Percentiles rank a stretch among this genome's conserved stretches.
phyloP scores from a whole-genome alignment of 2,888 invertebrate genomes.

The Pediacus dermestoides region DNA sequence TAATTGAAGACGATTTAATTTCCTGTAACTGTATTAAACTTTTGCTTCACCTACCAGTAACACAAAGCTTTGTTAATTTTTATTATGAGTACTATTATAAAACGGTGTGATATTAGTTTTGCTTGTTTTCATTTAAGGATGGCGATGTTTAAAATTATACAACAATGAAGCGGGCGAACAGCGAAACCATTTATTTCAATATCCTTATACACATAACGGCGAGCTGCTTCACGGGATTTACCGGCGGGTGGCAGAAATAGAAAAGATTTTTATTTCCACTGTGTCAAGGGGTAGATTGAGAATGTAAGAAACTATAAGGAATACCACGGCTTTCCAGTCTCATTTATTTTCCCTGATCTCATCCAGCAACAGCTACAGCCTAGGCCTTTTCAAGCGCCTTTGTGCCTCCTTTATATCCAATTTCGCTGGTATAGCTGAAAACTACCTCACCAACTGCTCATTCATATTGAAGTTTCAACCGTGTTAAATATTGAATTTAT shows the following conservation, averaged over 20 bases:
- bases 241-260: slow-evolving; percentile 38
- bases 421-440: slow-evolving; percentile 34
- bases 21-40: too few relatives aligned
- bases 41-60: too few relatives aligned
- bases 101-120: slow-evolving; percentile 1
- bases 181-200: slow-evolving; percentile 45
- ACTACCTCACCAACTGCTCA: slow-evolving; percentile 36
- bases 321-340: slow-evolving; percentile 37
- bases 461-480: slow-evolving; percentile 39
- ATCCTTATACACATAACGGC: slow-evolving; percentile 39
- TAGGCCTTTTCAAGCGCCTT: slow-evolving; percentile 13
- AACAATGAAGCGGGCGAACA: slow-evolving; percentile 22
- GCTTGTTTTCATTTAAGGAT: slow-evolving; percentile 1
- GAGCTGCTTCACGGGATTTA: slow-evolving; percentile 38
- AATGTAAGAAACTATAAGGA: slow-evolving; percentile 39
- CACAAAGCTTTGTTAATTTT: too few relatives aligned
- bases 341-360: slow-evolving; percentile 42
- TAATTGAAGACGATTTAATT: too few relatives aligned
- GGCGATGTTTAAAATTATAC: slow-evolving; percentile 15
- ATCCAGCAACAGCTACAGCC: slow-evolving; percentile 15
- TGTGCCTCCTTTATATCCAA: slow-evolving; percentile 32
- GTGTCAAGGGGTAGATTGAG: slow-evolving; percentile 35
- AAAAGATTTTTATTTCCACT: slow-evolving; percentile 44
- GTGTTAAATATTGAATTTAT: slow-evolving; percentile 47
- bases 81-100: too few relatives aligned